Conservation (phyloP, 2,888 invertebrate genomes). For the Lycia hirtaria region DNA sequence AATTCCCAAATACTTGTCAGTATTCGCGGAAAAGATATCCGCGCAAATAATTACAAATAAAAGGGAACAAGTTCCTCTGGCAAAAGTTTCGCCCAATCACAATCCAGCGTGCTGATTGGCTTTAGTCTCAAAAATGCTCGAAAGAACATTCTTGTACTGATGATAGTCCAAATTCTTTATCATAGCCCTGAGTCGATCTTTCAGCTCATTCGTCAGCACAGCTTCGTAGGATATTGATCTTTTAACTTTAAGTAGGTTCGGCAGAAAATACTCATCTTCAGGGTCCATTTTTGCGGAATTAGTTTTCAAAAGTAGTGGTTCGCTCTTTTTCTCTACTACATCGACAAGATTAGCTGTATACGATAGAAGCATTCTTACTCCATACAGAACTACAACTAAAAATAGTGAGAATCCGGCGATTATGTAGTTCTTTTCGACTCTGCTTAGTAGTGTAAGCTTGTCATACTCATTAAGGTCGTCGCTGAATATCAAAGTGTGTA, state of each 20-base stretch:
- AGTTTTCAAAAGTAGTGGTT: conserved; percentile 34
- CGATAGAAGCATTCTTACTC: conserved; percentile 57
- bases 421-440: conserved; percentile 69
- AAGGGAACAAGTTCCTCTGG: conserved; percentile 49
- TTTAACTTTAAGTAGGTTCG: conserved; percentile 63
- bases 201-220: conserved; percentile 63
- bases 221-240: conserved; percentile 72
- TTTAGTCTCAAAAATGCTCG: conserved; percentile 52
- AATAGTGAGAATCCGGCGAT: conserved; percentile 75
- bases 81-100: conserved; percentile 34
- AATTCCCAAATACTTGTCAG: conserved; percentile 63
- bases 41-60: conserved; percentile 48
- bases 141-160: conserved; percentile 47
- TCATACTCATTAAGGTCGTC: conserved; percentile 52
- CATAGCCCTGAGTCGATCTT: conserved; percentile 60
- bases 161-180: conserved; percentile 54
- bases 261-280: conserved; percentile 51
- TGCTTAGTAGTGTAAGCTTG: conserved; percentile 56
- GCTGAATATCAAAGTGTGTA: conserved; percentile 56
- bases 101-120: conserved; percentile 16
- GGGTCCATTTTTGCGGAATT: conserved; percentile 32
- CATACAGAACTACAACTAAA: conserved; percentile 65
- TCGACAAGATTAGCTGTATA: conserved; percentile 61
- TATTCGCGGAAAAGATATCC: conserved; percentile 38
- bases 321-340: conserved; percentile 45